Evolutionary conservation across 1,140 invertebrate genomes (phyloP), one percentile per base, ranked within the genome.

Genomic region (Solen grandis): DNA sequence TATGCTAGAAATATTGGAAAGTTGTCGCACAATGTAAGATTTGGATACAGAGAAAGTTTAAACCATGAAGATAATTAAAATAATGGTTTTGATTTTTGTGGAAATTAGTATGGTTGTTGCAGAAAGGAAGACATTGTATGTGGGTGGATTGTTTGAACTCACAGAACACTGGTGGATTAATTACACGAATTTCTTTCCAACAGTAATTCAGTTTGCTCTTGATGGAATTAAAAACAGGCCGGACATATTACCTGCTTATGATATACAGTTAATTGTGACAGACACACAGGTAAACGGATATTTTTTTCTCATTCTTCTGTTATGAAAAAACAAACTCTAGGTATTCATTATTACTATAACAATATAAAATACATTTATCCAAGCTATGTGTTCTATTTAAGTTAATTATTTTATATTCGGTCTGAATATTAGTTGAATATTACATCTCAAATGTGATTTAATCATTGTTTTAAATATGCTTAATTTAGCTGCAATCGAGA

Each of bases 241-340:
- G 1, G 35, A 74, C 25, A 60, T 74, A 3, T n/a, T 74, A 27
- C 52, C 29, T 13, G 70, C 59, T 38, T 74, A 59, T 27, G 70
- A 74, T 5, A 29, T 74, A 27, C 14, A 14, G n/a, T 25, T 74
- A 22, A 14, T 31, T 16, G 55, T 59, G 16, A 50, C 16, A 50
- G 70, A 74, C 33, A 60, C 70, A 16, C 29, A 74, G 70, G 70
- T 74, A 74, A 73, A 38, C n/a, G n/a, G n/a, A n/a, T n/a, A n/a
- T n/a, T n/a, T n/a, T n/a, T n/a, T n/a, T n/a, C n/a, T n/a, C n/a
- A n/a, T n/a, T n/a, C n/a, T n/a, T n/a, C n/a, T n/a, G n/a, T n/a
- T n/a, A n/a, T n/a, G n/a, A n/a, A n/a, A n/a, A n/a, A n/a, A n/a
- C n/a, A n/a, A n/a, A n/a, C n/a, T n/a, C n/a, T n/a, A n/a, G n/a